Evolutionary conservation across 2,888 invertebrate species (phyloP), one percentile per base, ranked within the genome.

Genomic region (Eudiplozoon nipponicum): DNA sequence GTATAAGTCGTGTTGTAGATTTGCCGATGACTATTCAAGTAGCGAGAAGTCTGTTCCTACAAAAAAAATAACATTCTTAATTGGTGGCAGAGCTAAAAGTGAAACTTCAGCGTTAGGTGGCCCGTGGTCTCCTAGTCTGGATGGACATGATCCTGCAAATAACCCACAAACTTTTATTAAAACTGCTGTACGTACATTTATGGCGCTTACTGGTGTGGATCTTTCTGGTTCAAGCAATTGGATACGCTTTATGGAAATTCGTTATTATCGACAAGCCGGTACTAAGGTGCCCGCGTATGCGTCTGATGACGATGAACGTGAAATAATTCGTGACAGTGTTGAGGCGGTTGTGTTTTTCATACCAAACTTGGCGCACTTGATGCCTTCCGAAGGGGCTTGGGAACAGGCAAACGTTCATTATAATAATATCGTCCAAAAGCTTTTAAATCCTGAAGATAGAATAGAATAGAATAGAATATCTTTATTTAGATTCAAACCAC

Each of bases 231-330:
- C 81, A 58, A 78, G 77, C 21, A 75, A 78, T 64, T 84, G 84
- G 84, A 84, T 77, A 72, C 78, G 80, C 65, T 78, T 84, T 71
- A 71, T 78, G 71, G 84, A 84, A 71, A 73, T 86, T 68, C 76
- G 77, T 71, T 90, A 86, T 71, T 76, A 75, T 65, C 76, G 84
- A 56, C 53, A 54, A 11, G 70, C 70, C 54, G 76, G 78, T 3
- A 21, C 42, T 2, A 21, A 41, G 4, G 41, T 15, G 9, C n/a
- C n/a, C n/a, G 11, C n/a, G 22, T n/a, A 15, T 3, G n/a, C 41
- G 4, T n/a, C 13, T 9, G 13, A 22, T 2, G 36, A 20, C 18
- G 34, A 38, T 52, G 56, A 60, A 47, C 55, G 55, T 52, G 51
- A 64, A 19, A 17, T 38, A 7, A 17, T 15, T 4, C 5, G 13